Evolutionary conservation across 1,140 invertebrate species (phyloP), one percentile per base, ranked within the genome.

Genomic region (Caerostris extrusa): DNA sequence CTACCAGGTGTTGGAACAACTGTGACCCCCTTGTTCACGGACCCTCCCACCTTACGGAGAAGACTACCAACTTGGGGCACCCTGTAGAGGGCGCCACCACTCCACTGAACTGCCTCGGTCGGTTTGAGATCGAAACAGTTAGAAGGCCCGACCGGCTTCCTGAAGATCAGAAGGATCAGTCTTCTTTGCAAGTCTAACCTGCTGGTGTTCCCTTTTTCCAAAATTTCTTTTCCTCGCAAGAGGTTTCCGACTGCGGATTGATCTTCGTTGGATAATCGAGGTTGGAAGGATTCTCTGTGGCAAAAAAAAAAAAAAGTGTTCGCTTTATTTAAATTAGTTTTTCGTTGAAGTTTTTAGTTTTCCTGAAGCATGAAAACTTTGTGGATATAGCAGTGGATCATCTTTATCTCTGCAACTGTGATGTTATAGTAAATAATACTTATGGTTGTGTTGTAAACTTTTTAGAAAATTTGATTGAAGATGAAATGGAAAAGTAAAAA

Each of bases 1-100:
- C 89, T 50, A 81, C 89, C 89, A 90, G 89, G 89, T 90, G 89
- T 90, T 81, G 81, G 89, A 90, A 90, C 89, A 90, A 89, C 61
- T 89, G 67, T 71, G 87, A 55, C 89, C 69, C 71, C 57, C 71
- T 57, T 81, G 89, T 81, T 60, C 89, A 3, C 34, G 50, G 87
- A 56, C 34, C 58, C 61, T 55, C 87, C 87, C 87, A 69, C 87
- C 58, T 60, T 19, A 34, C 19, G 19, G 50, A 81, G 34, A 34
- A 34, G 19, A 34, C 71, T 56, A 53, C 7, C 50, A 87, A 87
- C 57, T 58, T 12, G n/a, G 57, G 12, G 7, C 12, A 64, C 53
- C 87, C 6, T n/a, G 6, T 10, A 90, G 89, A 81, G 89, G 89
- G 89, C 67, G 89, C 89, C 71, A 90, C 89, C 53, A 57, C 7